Percentiles rank a stretch among this genome's conserved stretches.
phyloP scores from a whole-genome alignment of 2,113 vertebrate genomes.

The Actenoides lindsayi region DNA sequence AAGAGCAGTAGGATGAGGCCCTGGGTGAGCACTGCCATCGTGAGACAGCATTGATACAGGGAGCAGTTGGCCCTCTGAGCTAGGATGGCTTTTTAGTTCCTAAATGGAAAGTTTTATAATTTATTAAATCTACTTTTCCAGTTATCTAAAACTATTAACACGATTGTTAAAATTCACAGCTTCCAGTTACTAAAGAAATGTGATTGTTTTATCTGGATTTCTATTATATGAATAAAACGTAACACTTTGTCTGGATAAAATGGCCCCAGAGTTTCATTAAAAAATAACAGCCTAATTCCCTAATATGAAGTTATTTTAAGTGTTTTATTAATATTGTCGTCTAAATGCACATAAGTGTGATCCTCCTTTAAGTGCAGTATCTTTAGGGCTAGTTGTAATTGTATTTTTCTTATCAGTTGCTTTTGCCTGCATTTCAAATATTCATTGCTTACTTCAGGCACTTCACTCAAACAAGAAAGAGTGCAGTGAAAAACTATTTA shows the following conservation, averaged over 20 bases:
- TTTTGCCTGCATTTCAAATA: constrained; percentile 66
- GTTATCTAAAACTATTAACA: constrained; percentile 68
- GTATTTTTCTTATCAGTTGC: constrained; percentile 73
- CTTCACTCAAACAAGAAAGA: constrained; percentile 51
- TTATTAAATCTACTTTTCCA: constrained; percentile 50
- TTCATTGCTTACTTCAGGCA: constrained; percentile 64
- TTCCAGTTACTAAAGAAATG: constrained; percentile 70
- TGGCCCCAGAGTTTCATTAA: constrained; percentile 72
- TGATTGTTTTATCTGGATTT: constrained; percentile 73
- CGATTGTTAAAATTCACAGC: constrained; percentile 68
- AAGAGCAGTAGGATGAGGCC: neutral
- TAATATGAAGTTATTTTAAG: constrained; percentile 68
- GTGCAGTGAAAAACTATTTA: constrained; percentile 10
- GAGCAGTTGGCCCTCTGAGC: neutral
- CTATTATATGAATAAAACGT: constrained; percentile 63
- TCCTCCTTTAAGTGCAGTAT: constrained; percentile 64
- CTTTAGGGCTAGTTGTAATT: constrained; percentile 72
- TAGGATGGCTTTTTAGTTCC: neutral
- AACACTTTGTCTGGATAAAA: constrained; percentile 53
- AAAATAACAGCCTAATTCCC: constrained; percentile 65
- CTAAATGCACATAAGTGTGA: constrained; percentile 66
- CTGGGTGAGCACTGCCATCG: neutral
- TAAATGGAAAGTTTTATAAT: constrained; percentile 54
- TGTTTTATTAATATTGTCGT: constrained; percentile 74
- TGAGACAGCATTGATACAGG: rapidly evolving